phyloP scores from a whole-genome alignment of 2,888 invertebrate species.

The Epistrophe grossulariae region DNA sequence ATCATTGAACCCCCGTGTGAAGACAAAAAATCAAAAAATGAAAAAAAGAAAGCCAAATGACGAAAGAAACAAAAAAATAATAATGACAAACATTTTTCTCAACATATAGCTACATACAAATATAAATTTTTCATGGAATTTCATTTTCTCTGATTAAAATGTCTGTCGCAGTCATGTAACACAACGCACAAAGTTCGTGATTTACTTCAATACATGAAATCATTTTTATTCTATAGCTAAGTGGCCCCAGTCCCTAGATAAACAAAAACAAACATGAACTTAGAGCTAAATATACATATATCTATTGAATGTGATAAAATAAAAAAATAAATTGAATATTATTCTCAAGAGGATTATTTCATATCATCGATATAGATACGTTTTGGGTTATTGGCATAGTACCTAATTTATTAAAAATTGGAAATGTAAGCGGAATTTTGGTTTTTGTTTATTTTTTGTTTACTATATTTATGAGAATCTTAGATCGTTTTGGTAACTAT shows the following conservation, averaged over 20 bases:
- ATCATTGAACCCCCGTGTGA: constrained; percentile 60
- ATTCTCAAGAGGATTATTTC: constrained; percentile 45
- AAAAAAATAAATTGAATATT: constrained; percentile 43
- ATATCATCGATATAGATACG: constrained; percentile 30
- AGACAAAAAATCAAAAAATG: neutral
- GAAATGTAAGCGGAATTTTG: constrained; percentile 18
- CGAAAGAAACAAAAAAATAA: constrained; percentile 16
- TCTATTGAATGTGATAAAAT: constrained; percentile 64
- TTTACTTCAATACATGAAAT: constrained; percentile 36
- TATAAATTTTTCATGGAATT: constrained; percentile 41
- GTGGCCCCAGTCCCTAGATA: constrained; percentile 15
- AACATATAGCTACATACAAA: too few relatives aligned
- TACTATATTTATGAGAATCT: constrained; percentile 1
- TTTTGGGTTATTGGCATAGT: constrained; percentile 47
- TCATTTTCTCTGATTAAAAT: constrained; percentile 63
- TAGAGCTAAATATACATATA: constrained; percentile 12
- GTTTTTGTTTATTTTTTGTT: constrained; percentile 25
- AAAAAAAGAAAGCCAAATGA: neutral
- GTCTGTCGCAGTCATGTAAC: constrained; percentile 31
- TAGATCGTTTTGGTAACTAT: neutral
- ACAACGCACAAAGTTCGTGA: constrained; percentile 32
- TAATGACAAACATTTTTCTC: constrained; percentile 13
- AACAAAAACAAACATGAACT: constrained; percentile 28
- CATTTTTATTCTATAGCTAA: constrained; percentile 36
- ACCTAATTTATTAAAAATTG: constrained; percentile 29